A percentile compares a stretch with the other conserved stretches of the same genome.
Conservation (phyloP, 1,140 invertebrate species). For the Drosophila sp. region DNA sequence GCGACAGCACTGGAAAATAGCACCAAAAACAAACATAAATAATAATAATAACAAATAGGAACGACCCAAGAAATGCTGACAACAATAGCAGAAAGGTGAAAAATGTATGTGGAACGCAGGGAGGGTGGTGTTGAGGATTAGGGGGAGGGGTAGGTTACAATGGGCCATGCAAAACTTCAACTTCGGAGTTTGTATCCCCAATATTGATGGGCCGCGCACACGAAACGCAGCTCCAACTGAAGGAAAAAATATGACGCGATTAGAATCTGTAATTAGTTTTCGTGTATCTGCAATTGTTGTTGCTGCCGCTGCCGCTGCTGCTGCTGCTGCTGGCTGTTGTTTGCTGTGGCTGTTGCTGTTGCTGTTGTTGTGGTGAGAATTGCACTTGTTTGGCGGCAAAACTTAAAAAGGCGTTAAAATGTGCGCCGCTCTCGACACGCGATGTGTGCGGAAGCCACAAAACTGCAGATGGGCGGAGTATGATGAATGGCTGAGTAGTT, state of each 20-base stretch:
- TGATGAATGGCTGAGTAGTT: conserved; percentile 63
- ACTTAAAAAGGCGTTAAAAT: conserved; percentile 83
- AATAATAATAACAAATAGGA: conserved; percentile 43
- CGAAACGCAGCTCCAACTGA: conserved; percentile 59
- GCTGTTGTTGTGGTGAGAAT: conserved; percentile 59
- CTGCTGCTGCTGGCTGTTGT: conserved; percentile 35
- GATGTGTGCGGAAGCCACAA: conserved; percentile 63
- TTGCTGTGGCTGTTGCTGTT: too few relatives aligned
- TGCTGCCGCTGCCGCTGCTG: conserved; percentile 38
- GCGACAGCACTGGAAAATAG: conserved; percentile 40
- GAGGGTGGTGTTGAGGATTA: neutral
- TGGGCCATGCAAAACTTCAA: conserved; percentile 56
- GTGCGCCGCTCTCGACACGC: conserved; percentile 74
- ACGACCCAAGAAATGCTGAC: conserved; percentile 24
- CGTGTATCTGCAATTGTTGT: conserved; percentile 82
- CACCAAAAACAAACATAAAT: conserved; percentile 38
- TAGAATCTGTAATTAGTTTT: conserved; percentile 84
- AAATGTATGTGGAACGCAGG: conserved; percentile 44
- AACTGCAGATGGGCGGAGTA: conserved; percentile 38
- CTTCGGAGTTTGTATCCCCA: conserved; percentile 27
- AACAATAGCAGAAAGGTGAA: conserved; percentile 50
- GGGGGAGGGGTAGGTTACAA: conserved; percentile 11
- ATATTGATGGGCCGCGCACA: conserved; percentile 78
- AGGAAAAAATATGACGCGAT: conserved; percentile 76
- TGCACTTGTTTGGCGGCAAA: conserved; percentile 81